phyloP scores from a whole-genome alignment of 2,797 vertebrate genomes.

The Avahi laniger region DNA sequence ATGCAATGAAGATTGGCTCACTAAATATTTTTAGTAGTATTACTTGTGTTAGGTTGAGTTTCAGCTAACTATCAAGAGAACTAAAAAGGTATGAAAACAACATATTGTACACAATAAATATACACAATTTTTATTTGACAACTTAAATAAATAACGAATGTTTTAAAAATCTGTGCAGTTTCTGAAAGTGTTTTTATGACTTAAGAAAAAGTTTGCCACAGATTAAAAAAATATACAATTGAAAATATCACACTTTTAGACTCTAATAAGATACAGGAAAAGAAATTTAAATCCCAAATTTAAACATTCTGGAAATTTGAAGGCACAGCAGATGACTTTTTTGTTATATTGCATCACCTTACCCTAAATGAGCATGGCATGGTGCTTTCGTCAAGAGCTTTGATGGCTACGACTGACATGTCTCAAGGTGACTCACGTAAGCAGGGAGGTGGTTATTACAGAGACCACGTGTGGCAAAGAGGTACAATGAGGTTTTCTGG shows the following conservation, averaged over 20 bases:
- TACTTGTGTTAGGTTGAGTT: not conserved
- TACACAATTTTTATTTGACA: not conserved
- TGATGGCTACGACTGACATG: not conserved
- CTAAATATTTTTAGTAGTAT: not conserved
- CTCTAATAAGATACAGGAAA: constrained; percentile 24
- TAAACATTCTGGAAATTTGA: constrained; percentile 34
- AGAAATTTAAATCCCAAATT: not conserved
- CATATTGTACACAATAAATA: not conserved
- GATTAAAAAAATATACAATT: not conserved
- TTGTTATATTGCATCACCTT: not conserved
- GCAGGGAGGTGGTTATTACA: not conserved
- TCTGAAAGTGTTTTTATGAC: not conserved
- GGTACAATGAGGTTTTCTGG: not conserved
- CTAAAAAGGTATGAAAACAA: constrained; percentile 4
- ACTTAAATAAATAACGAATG: not conserved
- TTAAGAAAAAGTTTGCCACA: not conserved
- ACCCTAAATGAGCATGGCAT: not conserved
- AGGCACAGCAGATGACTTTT: not conserved
- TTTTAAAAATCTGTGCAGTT: not conserved
- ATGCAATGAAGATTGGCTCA: constrained; percentile 1
- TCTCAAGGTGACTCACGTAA: not conserved
- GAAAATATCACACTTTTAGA: not conserved
- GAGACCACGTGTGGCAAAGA: not conserved
- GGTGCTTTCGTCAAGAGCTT: not conserved
- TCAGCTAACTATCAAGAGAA: not conserved